Evolutionary conservation across 1,140 invertebrate species (phyloP).

Genomic region (Bombus breviceps): DNA sequence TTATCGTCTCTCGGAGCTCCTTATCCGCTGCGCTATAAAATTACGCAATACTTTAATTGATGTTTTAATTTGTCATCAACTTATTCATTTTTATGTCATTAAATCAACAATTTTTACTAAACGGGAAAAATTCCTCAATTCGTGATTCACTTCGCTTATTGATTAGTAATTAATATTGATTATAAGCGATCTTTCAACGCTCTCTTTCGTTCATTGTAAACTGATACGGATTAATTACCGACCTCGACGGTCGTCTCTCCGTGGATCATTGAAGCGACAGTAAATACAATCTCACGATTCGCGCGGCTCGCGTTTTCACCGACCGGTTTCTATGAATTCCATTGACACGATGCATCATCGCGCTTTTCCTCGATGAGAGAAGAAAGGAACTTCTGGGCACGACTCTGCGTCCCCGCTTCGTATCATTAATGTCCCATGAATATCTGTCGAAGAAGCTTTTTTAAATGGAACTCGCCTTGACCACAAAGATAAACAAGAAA

Average conservation of each 20-base stretch:
- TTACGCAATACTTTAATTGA: not conserved
- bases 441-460: slow-evolving; percentile 5
- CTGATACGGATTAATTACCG: slow-evolving; percentile 59
- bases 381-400: not conserved
- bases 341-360: not conserved
- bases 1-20: not conserved
- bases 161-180: slow-evolving; percentile 7
- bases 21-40: not conserved
- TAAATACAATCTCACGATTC: slow-evolving; percentile 13
- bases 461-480: slow-evolving; percentile 42
- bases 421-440: slow-evolving; percentile 11
- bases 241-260: slow-evolving; percentile 43
- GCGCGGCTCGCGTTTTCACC: not conserved
- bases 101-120: not conserved
- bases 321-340: not conserved
- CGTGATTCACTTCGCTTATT: not conserved
- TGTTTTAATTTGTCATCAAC: not conserved
- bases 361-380: not conserved
- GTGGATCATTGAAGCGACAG: slow-evolving; percentile 22
- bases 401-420: not conserved
- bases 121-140: not conserved
- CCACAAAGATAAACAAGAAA: slow-evolving; percentile 25
- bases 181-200: slow-evolving; percentile 42
- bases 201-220: slow-evolving; percentile 57
- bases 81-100: not conserved